Evolutionary conservation across 2,797 vertebrate species (phyloP).

Genomic region (Acanthurus lineatus): DNA sequence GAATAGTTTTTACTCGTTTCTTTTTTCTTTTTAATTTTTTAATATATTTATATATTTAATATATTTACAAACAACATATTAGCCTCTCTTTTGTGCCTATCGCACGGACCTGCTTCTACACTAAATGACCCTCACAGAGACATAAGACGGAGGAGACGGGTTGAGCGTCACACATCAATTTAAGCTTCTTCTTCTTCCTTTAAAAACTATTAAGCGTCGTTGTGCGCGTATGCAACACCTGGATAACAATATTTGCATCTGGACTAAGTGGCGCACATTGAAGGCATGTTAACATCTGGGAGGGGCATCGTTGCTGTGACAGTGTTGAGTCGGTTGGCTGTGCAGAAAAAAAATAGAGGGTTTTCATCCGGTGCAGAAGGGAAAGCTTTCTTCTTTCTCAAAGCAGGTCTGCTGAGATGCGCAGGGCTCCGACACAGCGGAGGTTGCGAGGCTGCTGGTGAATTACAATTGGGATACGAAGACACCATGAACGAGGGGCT

Average conservation of each 20-base stretch:
- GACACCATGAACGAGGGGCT: slow-evolving; percentile 40
- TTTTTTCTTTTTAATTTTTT: too few relatives aligned
- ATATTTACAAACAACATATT: too few relatives aligned
- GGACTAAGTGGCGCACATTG: slow-evolving; percentile 43
- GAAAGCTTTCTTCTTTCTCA: slow-evolving; percentile 34
- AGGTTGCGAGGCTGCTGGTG: slow-evolving; percentile 72
- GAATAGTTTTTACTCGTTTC: too few relatives aligned
- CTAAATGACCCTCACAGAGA: too few relatives aligned
- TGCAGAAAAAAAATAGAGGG: slow-evolving; percentile 24
- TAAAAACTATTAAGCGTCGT: neutral
- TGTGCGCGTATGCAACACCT: slow-evolving; percentile 38
- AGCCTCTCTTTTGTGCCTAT: too few relatives aligned
- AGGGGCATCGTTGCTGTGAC: slow-evolving; percentile 64
- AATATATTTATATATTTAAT: too few relatives aligned
- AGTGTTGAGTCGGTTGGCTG: slow-evolving; percentile 41
- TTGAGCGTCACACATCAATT: neutral
- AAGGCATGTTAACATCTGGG: slow-evolving; percentile 59
- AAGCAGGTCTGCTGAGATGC: slow-evolving; percentile 69
- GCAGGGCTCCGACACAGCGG: slow-evolving; percentile 71
- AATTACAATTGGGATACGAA: slow-evolving; percentile 74
- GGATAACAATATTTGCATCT: slow-evolving; percentile 1
- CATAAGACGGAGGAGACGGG: neutral
- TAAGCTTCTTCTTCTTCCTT: too few relatives aligned
- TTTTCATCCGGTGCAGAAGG: slow-evolving; percentile 57
- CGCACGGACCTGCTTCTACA: too few relatives aligned